Conservation (phyloP, 2,888 invertebrate species). For the Coelogynopora nodosa region DNA sequence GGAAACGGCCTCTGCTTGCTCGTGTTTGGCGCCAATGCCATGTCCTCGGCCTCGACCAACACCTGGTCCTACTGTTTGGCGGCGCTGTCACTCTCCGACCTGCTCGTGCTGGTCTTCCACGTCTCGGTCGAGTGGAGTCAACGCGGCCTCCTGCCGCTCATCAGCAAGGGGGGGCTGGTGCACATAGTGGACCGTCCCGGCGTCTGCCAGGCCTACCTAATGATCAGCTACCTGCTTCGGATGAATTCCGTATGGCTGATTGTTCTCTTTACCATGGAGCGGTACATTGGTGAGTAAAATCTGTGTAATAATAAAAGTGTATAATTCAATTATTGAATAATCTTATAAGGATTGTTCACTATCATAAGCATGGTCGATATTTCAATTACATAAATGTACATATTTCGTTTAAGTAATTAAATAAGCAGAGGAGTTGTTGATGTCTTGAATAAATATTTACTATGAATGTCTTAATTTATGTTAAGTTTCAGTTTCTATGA, state of each 20-base stretch:
- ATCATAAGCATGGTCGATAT: too few species aligned
- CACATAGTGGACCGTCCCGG: constrained; percentile 61
- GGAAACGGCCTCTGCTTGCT: constrained; percentile 33
- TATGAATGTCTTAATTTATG: too few species aligned
- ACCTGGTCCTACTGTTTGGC: constrained; percentile 38
- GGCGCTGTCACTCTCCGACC: constrained; percentile 33
- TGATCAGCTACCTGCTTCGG: constrained; percentile 65
- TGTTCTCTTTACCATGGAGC: constrained; percentile 56
- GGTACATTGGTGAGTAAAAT: constrained; percentile 52
- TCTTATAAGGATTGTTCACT: too few species aligned
- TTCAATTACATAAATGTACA: too few species aligned
- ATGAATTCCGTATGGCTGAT: constrained; percentile 57
- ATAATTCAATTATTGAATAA: too few species aligned
- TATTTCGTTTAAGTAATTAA: too few species aligned
- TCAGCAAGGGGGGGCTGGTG: not conserved
- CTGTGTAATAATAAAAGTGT: too few species aligned
- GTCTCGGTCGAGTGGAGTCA: constrained; percentile 29
- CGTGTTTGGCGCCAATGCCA: constrained; percentile 2
- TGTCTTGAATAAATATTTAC: too few species aligned
- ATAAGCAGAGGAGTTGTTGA: too few species aligned
- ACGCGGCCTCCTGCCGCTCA: not conserved
- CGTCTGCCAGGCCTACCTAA: constrained; percentile 73
- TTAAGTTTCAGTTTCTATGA: too few species aligned
- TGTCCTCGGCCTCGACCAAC: not conserved
- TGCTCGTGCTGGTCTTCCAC: constrained; percentile 30